phyloP scores from a whole-genome alignment of 2,113 vertebrate genomes.

The Ptychochromis oligacanthus region DNA sequence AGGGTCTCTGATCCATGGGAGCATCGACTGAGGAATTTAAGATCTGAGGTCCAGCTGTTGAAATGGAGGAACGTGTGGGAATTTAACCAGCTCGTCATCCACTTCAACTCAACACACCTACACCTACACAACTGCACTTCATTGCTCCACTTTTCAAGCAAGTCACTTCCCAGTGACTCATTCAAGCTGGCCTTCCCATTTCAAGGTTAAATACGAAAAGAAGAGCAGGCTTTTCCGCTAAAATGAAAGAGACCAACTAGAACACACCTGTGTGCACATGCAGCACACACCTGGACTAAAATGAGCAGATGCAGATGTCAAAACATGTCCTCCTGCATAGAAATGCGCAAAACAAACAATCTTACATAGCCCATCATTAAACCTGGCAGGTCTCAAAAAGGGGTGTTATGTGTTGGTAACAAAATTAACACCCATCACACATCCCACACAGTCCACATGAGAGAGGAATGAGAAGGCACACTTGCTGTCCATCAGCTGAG shows the following conservation, averaged over 20 bases:
- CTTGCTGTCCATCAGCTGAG: constrained; percentile 22
- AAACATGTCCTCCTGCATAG: constrained; percentile 61
- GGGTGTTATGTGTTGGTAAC: constrained; percentile 55
- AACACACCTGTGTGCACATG: not conserved
- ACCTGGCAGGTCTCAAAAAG: constrained; percentile 35
- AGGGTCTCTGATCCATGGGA: not conserved
- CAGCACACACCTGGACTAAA: constrained; percentile 50
- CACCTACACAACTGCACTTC: constrained; percentile 41
- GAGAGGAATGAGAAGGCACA: constrained; percentile 1
- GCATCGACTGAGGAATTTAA: not conserved
- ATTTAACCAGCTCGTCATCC: constrained; percentile 28
- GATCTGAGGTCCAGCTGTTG: constrained; percentile 9
- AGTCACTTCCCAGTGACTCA: constrained; percentile 51
- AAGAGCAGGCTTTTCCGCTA: not conserved
- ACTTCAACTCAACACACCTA: constrained; percentile 37
- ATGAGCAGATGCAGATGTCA: constrained; percentile 46
- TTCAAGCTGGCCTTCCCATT: constrained; percentile 14
- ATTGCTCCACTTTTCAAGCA: not conserved
- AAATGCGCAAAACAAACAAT: constrained; percentile 39
- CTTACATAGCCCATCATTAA: constrained; percentile 53
- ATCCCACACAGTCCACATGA: constrained; percentile 39
- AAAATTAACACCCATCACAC: constrained; percentile 40
- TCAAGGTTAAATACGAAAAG: constrained; percentile 29
- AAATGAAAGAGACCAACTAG: not conserved
- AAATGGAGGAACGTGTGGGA: constrained; percentile 20